A percentile compares a stretch with the other conserved stretches of the same genome.
phyloP scores from a whole-genome alignment of 1,140 invertebrate genomes.

The Physella acuta region DNA sequence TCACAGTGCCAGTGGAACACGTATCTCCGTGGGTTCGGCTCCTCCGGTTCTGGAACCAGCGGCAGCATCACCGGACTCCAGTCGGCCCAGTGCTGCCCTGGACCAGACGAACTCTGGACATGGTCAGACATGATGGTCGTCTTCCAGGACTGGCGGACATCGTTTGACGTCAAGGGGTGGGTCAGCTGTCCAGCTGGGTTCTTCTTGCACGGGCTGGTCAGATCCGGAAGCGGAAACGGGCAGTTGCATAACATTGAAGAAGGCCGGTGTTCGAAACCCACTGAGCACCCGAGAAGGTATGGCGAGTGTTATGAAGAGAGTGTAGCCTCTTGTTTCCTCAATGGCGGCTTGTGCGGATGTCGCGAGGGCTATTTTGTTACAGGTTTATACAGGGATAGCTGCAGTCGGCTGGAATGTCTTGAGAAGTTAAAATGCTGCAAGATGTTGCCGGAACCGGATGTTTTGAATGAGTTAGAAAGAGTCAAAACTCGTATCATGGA shows the following conservation, averaged over 20 bases:
- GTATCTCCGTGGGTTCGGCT: too few relatives aligned
- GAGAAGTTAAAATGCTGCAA: neutral
- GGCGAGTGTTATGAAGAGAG: neutral
- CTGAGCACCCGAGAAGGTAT: neutral
- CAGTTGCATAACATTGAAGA: neutral
- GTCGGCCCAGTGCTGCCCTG: neutral
- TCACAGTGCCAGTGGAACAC: too few relatives aligned
- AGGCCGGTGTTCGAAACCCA: neutral
- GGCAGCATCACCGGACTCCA: neutral
- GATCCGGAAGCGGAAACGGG: neutral
- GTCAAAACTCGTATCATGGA: neutral
- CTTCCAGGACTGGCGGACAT: neutral
- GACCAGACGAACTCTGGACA: neutral
- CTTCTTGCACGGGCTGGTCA: neutral
- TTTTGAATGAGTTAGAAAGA: neutral
- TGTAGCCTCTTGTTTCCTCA: neutral
- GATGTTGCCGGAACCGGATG: neutral
- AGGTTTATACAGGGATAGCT: neutral
- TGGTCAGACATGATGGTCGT: neutral
- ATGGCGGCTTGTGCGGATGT: neutral
- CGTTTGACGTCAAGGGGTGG: neutral
- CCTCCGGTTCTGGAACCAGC: too few relatives aligned
- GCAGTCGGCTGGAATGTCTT: neutral
- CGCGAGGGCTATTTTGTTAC: neutral
- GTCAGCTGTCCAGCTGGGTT: neutral